Percentiles rank a stretch among this genome's conserved stretches.
These are phyloP conservation scores for Theristicus caerulescens DNA, from an alignment of 2,113 vertebrate genomes.

Conservation along the genomic window DNA sequence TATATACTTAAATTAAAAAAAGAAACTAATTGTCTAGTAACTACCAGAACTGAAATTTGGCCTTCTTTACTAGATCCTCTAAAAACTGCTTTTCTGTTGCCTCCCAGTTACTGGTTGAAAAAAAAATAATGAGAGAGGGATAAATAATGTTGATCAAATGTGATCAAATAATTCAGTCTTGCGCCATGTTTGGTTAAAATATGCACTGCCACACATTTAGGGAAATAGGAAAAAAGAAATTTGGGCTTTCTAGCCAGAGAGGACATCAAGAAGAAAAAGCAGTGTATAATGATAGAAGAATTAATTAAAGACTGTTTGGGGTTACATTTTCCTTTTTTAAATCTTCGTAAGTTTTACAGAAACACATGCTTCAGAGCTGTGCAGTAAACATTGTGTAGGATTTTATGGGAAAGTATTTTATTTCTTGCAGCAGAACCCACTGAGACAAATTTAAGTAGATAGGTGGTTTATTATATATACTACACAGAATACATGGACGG, in stretches of 20 bases:
- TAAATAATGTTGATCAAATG: neutral
- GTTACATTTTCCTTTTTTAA: neutral
- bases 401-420: slow-evolving; percentile 54
- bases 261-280: neutral
- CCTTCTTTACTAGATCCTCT: neutral
- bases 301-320: neutral
- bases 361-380: neutral
- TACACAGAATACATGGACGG: slow-evolving; percentile 33
- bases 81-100: neutral
- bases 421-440: slow-evolving; percentile 9
- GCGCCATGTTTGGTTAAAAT: neutral
- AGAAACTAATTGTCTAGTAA: neutral
- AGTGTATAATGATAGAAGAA: neutral
- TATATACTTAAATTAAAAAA: neutral
- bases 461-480: slow-evolving; percentile 54
- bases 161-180: neutral
- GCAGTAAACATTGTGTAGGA: neutral
- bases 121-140: neutral
- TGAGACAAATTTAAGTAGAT: slow-evolving; percentile 63
- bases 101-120: neutral
- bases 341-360: neutral
- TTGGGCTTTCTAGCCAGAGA: neutral
- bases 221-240: neutral
- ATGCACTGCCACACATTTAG: neutral
- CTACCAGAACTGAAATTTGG: neutral